Evolutionary conservation across 2,797 vertebrate species (phyloP), one percentile per base, ranked within the genome.

Genomic region (Todus mexicanus): DNA sequence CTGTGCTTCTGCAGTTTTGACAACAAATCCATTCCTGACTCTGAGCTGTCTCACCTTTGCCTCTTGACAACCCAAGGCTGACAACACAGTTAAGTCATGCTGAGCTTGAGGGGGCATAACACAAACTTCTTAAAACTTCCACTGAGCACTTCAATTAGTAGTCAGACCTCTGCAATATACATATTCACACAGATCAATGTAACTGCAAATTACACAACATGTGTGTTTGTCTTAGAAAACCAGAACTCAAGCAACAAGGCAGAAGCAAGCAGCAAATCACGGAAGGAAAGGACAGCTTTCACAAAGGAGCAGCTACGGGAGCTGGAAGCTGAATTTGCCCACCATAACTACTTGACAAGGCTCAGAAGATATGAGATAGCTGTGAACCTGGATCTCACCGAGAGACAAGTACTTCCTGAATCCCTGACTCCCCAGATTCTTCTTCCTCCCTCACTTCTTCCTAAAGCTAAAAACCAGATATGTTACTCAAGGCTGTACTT

Each of bases 261-360:
- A 21, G 99, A 99, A 69, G 96, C 97, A 25, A 97, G 97, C 98
- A 99, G 98, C 98, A 99, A 98, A 89, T 98, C 99, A 10, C 97
- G 99, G 68, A 99, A 99, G 95, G 99, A 99, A 94, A 98, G 99
- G 87, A 99, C 99, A 0, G 99, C 99, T 5, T 99, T 99, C 98
- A 99, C 99, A 50, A 99, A 99, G 93, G 99, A 99, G 96, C 99
- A 99, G 98, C 98, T 99, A 21, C 97, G 98, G 47, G 99, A 99
- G 97, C 98, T 99, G 92, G 99, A 99, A 88, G 99, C 99, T 0
- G 99, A 99, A 96, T 99, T 99, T 91, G 98, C 99, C 56, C 99
- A 99, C 94, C 99, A 99, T 23, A 99, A 99, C 98, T 99, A 99
- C 97, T 96, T 99, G 98, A 99, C 99, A n/a, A 96, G 99, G 65